phyloP scores from a whole-genome alignment of 2,797 vertebrate species.

The Loris lydekkerianus region DNA sequence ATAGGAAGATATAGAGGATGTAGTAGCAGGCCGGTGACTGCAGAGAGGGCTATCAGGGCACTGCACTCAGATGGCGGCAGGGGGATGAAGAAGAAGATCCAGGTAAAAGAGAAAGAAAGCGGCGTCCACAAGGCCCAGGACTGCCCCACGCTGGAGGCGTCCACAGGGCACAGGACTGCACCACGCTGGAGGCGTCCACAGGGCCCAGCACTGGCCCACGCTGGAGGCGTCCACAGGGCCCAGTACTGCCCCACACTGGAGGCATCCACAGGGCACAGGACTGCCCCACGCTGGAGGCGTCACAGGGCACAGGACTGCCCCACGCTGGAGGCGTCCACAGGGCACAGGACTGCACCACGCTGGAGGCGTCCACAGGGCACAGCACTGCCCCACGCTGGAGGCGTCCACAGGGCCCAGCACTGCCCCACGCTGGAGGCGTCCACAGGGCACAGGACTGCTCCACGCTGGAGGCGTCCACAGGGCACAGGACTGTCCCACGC shows the following conservation, averaged over 20 bases:
- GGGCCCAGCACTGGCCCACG: background rate
- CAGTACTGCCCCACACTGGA: too few relatives aligned
- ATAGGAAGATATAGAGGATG: background rate
- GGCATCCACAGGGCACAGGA: background rate
- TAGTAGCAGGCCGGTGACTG: background rate
- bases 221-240: too few relatives aligned
- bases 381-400: too few relatives aligned
- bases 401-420: background rate
- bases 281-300: background rate
- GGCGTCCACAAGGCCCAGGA: background rate
- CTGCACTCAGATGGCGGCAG: background rate
- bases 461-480: background rate
- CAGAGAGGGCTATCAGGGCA: background rate
- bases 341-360: background rate
- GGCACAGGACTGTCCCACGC: background rate
- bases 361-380: too few relatives aligned
- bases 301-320: too few relatives aligned
- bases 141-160: background rate
- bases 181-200: background rate
- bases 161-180: too few relatives aligned
- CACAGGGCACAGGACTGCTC: too few relatives aligned
- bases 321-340: background rate
- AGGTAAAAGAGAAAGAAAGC: slow-evolving; percentile 10
- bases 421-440: background rate
- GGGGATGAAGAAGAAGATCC: background rate